phyloP scores from a whole-genome alignment of 1,140 invertebrate genomes.

The Potamilus streckersoni region DNA sequence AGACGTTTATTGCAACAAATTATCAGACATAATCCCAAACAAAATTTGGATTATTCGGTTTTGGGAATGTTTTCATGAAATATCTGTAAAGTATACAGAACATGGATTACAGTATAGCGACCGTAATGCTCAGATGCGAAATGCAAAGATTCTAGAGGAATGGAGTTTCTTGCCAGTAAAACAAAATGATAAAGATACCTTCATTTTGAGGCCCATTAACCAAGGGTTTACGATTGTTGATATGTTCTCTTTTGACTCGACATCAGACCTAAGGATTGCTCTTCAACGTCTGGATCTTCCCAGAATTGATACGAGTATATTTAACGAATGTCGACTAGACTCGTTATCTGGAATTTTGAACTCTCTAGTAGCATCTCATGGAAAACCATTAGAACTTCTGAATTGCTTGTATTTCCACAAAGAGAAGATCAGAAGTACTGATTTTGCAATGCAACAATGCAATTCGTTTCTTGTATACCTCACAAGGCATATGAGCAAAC shows the following conservation, averaged over 20 bases:
- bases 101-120: background rate
- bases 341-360: background rate
- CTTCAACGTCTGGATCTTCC: constrained; percentile 6
- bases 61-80: constrained; percentile 10
- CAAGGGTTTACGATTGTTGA: background rate
- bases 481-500: background rate
- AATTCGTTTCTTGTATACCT: constrained; percentile 3
- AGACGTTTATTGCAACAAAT: background rate
- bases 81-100: background rate
- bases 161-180: constrained; percentile 11
- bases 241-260: background rate
- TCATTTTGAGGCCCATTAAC: constrained; percentile 1
- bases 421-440: background rate
- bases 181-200: background rate
- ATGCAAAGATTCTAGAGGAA: constrained; percentile 2
- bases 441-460: background rate
- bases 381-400: constrained; percentile 2
- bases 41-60: background rate
- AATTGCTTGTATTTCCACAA: constrained; percentile 3
- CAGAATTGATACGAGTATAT: background rate
- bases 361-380: too few relatives aligned
- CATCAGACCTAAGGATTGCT: background rate
- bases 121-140: background rate
- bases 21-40: background rate
- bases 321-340: background rate